Conservation (phyloP, 2,797 vertebrate genomes). For the Lepus oiostolus region DNA sequence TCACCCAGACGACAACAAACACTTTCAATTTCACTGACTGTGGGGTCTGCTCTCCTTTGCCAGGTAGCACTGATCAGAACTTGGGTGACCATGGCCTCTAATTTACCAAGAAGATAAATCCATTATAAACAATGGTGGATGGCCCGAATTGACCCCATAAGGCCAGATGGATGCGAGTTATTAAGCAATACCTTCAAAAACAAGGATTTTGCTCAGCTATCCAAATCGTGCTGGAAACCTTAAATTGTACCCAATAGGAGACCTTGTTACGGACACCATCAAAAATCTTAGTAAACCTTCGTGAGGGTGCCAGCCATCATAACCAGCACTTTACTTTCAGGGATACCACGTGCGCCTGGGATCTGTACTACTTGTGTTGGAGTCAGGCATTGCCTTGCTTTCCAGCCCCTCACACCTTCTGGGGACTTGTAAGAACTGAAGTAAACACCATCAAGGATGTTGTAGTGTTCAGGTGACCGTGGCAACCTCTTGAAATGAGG, state of each 20-base stretch:
- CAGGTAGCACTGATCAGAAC: background rate
- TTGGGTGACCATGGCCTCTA: background rate
- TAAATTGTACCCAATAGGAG: background rate
- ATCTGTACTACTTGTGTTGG: background rate
- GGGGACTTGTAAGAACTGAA: background rate
- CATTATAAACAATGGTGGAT: background rate
- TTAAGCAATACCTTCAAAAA: background rate
- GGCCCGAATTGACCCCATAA: no score
- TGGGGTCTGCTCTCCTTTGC: background rate
- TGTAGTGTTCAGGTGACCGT: rapidly evolving
- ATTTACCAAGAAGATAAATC: background rate
- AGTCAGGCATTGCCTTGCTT: background rate
- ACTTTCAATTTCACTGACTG: background rate
- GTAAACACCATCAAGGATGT: background rate
- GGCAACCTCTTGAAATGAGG: background rate
- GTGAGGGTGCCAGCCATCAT: background rate
- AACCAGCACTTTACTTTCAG: background rate
- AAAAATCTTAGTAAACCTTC: background rate
- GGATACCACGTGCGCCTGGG: rapidly evolving
- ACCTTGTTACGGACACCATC: background rate
- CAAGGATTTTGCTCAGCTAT: background rate
- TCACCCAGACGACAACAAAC: background rate
- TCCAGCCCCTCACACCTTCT: background rate
- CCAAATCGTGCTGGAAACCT: background rate
- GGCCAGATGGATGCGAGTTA: background rate